phyloP scores from a whole-genome alignment of 2,797 vertebrate genomes.

The Cossypha caffra region DNA sequence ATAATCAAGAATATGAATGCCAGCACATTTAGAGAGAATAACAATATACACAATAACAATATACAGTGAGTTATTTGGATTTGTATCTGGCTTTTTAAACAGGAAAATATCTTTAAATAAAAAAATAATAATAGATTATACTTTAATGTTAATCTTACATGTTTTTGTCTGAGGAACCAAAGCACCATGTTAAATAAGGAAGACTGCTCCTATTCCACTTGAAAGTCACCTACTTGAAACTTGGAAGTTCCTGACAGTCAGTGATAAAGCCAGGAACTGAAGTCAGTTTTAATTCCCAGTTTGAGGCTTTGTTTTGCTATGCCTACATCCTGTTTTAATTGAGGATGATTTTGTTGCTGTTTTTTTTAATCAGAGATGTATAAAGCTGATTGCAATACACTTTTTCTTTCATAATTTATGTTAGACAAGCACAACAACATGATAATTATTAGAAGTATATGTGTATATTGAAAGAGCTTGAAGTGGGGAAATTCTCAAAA shows the following conservation, averaged over 20 bases:
- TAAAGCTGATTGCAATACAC: not conserved
- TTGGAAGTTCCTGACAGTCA: not conserved
- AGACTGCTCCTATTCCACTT: not conserved
- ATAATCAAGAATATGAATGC: not conserved
- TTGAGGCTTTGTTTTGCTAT: not conserved
- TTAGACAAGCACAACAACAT: not conserved
- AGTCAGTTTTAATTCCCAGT: not conserved
- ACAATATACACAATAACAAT: too few relatives aligned
- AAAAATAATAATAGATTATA: not conserved
- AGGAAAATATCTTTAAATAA: not conserved
- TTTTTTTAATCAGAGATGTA: not conserved
- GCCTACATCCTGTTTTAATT: not conserved
- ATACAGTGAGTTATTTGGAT: not conserved
- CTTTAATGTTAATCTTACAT: not conserved
- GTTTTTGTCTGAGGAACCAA: not conserved
- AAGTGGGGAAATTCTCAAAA: not conserved
- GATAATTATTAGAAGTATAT: not conserved
- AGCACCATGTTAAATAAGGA: fast-evolving
- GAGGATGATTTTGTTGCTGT: not conserved
- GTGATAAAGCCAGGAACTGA: not conserved
- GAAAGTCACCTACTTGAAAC: not conserved
- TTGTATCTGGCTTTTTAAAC: not conserved
- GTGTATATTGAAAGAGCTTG: not conserved
- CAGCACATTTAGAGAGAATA: not conserved
- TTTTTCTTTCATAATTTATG: not conserved